These are phyloP conservation scores for Liodrosophila aerea DNA, from an alignment of 2,888 invertebrate genomes.

Conservation along the genomic window DNA sequence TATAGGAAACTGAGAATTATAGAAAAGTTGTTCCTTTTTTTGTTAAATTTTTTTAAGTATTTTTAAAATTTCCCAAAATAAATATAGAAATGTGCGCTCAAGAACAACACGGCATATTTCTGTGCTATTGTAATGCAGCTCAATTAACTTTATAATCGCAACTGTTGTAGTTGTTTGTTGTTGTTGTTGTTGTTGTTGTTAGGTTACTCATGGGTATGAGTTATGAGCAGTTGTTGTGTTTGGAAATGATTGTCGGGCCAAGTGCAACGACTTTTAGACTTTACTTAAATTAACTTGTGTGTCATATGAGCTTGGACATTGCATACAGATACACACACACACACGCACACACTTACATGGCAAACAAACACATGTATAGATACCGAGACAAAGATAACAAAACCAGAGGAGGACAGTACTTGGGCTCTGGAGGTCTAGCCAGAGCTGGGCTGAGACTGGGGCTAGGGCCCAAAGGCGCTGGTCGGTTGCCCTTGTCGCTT, in stretches of 20 bases:
- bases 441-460: constrained; percentile 10
- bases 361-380: constrained; percentile 61
- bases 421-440: constrained; percentile 30
- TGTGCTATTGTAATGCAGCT: neutral
- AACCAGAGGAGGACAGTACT: constrained; percentile 28
- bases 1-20: no score
- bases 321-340: constrained; percentile 17
- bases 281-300: constrained; percentile 66
- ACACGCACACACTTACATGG: constrained; percentile 16
- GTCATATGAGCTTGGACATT: constrained; percentile 56
- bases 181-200: no score
- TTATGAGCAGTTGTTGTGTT: constrained; percentile 14
- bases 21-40: no score
- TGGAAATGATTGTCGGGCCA: constrained; percentile 40
- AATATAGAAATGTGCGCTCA: no score
- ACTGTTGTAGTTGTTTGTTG: neutral
- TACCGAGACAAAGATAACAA: constrained; percentile 70
- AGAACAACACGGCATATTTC: no score
- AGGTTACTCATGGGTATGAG: constrained; percentile 4
- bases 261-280: constrained; percentile 69
- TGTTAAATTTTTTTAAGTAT: no score
- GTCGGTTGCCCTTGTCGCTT: constrained; percentile 71
- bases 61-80: no score
- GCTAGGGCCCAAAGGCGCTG: constrained; percentile 36
- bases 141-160: constrained; percentile 36